A percentile compares a stretch with the other conserved stretches of the same genome.
These are phyloP conservation scores for Brachystomella parvula DNA, from an alignment of 1,140 invertebrate species.

Conservation along the genomic window DNA sequence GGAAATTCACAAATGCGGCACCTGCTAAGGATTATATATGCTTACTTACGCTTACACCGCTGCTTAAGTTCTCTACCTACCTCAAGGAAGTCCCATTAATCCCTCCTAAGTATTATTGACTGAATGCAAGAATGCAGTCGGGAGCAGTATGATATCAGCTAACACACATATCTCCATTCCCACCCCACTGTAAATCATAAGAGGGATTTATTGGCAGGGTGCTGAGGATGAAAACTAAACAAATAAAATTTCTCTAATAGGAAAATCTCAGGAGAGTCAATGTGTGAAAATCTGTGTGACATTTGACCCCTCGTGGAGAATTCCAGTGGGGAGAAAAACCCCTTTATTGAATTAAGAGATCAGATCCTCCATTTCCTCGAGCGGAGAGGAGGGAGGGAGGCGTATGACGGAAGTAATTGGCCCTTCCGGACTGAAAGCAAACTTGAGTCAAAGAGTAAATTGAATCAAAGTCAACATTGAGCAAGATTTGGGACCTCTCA, in stretches of 20 bases:
- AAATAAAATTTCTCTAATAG: not conserved
- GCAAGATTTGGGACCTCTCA: constrained; percentile 15
- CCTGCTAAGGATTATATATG: constrained; percentile 14
- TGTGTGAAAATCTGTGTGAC: not conserved
- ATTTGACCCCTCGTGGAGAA: constrained; percentile 1
- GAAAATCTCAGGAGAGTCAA: too few species aligned
- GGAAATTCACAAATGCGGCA: constrained; percentile 15
- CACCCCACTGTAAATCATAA: too few species aligned
- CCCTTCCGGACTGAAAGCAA: constrained; percentile 5
- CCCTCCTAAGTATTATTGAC: not conserved
- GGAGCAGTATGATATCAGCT: too few species aligned
- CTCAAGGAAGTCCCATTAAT: not conserved
- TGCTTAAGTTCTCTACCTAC: not conserved
- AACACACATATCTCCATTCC: too few species aligned
- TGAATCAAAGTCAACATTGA: constrained; percentile 20
- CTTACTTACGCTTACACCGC: not conserved
- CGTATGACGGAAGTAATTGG: not conserved
- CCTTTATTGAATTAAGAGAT: constrained; percentile 32
- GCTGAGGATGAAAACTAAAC: too few species aligned
- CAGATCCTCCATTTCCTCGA: constrained; percentile 14
- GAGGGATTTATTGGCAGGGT: too few species aligned
- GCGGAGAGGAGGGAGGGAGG: not conserved
- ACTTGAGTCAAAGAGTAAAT: constrained; percentile 15
- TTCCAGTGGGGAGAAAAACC: not conserved
- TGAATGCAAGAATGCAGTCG: not conserved